These are phyloP conservation scores for Pleuronectes platessa DNA, from an alignment of 2,113 vertebrate genomes.

Conservation along the genomic window DNA sequence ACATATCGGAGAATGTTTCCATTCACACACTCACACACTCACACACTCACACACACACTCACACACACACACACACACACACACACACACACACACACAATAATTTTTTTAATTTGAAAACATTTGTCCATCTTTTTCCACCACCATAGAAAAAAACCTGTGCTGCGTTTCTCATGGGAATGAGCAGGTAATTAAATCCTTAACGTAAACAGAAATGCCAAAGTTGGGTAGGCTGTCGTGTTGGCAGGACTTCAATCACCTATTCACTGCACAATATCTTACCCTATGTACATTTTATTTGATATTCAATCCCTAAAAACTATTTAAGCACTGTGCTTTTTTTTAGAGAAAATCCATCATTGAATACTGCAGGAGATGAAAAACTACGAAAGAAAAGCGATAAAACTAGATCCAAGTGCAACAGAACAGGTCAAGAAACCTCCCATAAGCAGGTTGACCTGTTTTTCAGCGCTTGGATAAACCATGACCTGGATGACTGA, in stretches of 20 bases:
- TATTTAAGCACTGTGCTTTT: not conserved
- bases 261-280: not conserved
- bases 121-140: too few relatives aligned
- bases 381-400: too few relatives aligned
- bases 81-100: not conserved
- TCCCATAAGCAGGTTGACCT: too few relatives aligned
- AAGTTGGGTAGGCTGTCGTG: not conserved
- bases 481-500: too few relatives aligned
- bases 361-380: too few relatives aligned
- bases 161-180: not conserved
- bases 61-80: not conserved
- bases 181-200: not conserved
- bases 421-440: too few relatives aligned
- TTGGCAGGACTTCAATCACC: not conserved
- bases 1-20: not conserved
- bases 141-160: too few relatives aligned
- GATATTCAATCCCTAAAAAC: not conserved
- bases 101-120: too few relatives aligned
- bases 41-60: not conserved
- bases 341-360: too few relatives aligned
- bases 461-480: too few relatives aligned
- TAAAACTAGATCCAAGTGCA: too few relatives aligned
- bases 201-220: not conserved
- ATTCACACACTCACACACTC: not conserved
- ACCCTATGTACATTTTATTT: not conserved